phyloP scores from a whole-genome alignment of 2,888 invertebrate genomes.

The Allygus modestus region DNA sequence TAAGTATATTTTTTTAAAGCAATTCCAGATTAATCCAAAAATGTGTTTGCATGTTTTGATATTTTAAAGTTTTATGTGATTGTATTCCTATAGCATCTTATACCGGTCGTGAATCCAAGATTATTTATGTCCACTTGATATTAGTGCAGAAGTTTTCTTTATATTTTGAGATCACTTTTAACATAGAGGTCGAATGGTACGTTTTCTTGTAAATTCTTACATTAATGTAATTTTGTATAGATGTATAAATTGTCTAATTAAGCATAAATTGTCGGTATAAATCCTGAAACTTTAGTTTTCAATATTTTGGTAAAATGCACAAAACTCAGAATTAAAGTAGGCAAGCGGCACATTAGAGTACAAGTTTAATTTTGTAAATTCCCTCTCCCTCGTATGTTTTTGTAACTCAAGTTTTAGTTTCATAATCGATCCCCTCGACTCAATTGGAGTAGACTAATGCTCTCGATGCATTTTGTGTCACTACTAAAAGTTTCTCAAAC shows the following conservation, averaged over 20 bases:
- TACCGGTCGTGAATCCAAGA: not conserved
- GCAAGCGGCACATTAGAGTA: not conserved
- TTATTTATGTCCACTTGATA: not conserved
- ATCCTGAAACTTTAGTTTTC: conserved; percentile 19
- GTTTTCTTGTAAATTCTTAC: conserved; percentile 14
- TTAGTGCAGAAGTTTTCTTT: not conserved
- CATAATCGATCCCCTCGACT: not conserved
- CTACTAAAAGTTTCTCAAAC: conserved; percentile 16
- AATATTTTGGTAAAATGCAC: conserved; percentile 37
- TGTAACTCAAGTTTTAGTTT: not conserved
- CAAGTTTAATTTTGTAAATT: not conserved
- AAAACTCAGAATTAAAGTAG: conserved; percentile 4
- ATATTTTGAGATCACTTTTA: not conserved
- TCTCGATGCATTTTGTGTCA: not conserved
- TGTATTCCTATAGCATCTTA: not conserved
- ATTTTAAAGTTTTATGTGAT: conserved; percentile 9
- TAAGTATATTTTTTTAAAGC: conserved; percentile 62
- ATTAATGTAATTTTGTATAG: conserved; percentile 60
- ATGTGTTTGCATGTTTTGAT: conserved; percentile 34
- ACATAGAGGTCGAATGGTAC: not conserved
- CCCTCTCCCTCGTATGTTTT: not conserved
- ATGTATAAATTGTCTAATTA: conserved; percentile 61
- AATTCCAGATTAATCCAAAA: conserved; percentile 19
- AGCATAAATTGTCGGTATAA: conserved; percentile 24
- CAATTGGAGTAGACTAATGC: not conserved